These are phyloP conservation scores for Diogma glabrata DNA, from an alignment of 2,888 invertebrate species.

Conservation along the genomic window DNA sequence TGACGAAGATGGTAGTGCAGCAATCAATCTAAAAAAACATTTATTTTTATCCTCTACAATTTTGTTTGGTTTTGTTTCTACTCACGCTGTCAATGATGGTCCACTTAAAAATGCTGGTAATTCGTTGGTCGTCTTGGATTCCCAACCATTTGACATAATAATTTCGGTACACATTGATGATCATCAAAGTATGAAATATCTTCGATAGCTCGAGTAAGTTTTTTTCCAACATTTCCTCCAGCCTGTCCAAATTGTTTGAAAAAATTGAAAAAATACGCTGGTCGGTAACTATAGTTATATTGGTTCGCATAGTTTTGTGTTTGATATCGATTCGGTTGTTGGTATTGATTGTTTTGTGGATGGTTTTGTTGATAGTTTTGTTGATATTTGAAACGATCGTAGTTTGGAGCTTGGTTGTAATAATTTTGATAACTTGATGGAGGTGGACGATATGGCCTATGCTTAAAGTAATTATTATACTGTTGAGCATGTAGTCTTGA, in stretches of 20 bases:
- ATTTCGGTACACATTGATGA: conserved; percentile 63
- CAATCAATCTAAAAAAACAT: conserved; percentile 21
- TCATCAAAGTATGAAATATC: conserved; percentile 61
- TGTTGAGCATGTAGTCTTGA: not conserved
- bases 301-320: conserved; percentile 7
- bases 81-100: conserved; percentile 35
- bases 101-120: conserved; percentile 33
- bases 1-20: conserved; percentile 32
- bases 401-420: not conserved
- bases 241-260: too few relatives aligned
- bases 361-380: not conserved
- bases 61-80: conserved; percentile 13
- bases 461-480: not conserved
- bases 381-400: not conserved
- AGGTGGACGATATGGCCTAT: not conserved
- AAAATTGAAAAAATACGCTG: too few relatives aligned
- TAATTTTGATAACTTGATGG: not conserved
- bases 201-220: conserved; percentile 40
- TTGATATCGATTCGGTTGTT: not conserved
- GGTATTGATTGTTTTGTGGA: not conserved
- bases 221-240: conserved; percentile 28
- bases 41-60: not conserved
- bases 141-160: conserved; percentile 65
- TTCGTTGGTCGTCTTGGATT: conserved; percentile 35
- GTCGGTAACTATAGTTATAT: not conserved